Conservation (phyloP, 2,888 invertebrate genomes). For the Callinectes sapidus region DNA sequence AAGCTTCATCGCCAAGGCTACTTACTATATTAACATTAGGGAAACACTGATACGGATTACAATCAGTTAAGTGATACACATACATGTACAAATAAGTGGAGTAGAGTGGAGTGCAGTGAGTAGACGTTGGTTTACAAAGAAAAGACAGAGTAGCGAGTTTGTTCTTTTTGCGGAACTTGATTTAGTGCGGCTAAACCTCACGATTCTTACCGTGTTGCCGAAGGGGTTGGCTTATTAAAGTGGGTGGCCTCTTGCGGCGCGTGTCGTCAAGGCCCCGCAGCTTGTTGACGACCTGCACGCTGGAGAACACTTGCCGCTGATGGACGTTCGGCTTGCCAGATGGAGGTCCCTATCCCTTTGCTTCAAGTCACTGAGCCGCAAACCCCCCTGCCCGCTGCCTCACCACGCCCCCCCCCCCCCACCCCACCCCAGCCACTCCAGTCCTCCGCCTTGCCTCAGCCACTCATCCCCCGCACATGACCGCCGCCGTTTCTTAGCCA, state of each 20-base stretch:
- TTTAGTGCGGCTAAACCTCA: not conserved
- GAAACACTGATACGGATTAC: not conserved
- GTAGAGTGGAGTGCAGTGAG: too few species aligned
- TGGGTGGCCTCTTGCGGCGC: not conserved
- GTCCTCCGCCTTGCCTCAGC: not conserved
- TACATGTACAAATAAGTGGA: not conserved
- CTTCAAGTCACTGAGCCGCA: not conserved
- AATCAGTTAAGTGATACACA: not conserved
- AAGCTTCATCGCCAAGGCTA: not conserved
- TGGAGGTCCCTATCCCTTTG: constrained; percentile 1
- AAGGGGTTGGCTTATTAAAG: constrained; percentile 4
- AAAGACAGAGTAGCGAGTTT: not conserved
- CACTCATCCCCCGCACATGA: constrained; percentile 6
- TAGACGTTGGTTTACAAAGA: not conserved
- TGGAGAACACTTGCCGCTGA: constrained; percentile 24
- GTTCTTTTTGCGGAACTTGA: not conserved
- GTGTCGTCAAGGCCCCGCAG: not conserved
- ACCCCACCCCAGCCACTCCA: not conserved
- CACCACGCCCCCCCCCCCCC: too few species aligned
- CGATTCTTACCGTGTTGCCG: not conserved
- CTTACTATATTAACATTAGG: not conserved
- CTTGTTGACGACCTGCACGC: constrained; percentile 7
- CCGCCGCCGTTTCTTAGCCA: not conserved
- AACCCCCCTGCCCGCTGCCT: too few species aligned
- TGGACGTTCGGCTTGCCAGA: not conserved